A percentile compares a stretch with the other conserved stretches of the same genome.
Conservation (phyloP, 2,888 invertebrate species). For the Cataglyphis altisquamis region DNA sequence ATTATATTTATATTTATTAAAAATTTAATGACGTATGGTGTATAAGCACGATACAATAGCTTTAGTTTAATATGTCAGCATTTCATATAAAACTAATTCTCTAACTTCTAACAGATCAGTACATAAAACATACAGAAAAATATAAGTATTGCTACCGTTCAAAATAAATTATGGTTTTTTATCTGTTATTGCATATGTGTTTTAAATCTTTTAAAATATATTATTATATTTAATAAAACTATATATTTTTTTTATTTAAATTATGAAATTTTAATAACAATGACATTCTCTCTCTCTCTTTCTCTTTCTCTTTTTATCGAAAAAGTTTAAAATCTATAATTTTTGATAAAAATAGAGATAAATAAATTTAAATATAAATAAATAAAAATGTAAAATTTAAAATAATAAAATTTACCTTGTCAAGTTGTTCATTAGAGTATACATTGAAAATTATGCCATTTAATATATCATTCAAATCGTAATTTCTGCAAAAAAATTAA, state of each 20-base stretch:
- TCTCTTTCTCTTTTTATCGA: background rate
- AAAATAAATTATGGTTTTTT: background rate
- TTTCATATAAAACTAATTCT: background rate
- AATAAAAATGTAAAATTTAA: background rate
- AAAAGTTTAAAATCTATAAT: background rate
- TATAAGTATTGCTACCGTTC: background rate
- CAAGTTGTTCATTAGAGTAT: background rate
- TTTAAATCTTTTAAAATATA: background rate
- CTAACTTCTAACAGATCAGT: background rate
- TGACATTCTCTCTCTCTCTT: background rate
- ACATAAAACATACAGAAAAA: background rate
- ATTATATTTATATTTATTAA: background rate
- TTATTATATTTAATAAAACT: background rate
- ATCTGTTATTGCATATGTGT: background rate
- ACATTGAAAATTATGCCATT: background rate
- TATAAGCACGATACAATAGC: background rate
- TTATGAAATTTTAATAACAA: background rate
- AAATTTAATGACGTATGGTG: background rate
- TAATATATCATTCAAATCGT: background rate
- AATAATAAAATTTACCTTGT: slow-evolving; percentile 26
- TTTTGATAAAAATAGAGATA: background rate
- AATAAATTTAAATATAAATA: background rate
- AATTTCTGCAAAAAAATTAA: background rate
- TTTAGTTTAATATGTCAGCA: background rate
- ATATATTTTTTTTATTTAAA: background rate